Evolutionary conservation across 2,113 vertebrate genomes (phyloP).

Genomic region (Aegithalos caudatus): DNA sequence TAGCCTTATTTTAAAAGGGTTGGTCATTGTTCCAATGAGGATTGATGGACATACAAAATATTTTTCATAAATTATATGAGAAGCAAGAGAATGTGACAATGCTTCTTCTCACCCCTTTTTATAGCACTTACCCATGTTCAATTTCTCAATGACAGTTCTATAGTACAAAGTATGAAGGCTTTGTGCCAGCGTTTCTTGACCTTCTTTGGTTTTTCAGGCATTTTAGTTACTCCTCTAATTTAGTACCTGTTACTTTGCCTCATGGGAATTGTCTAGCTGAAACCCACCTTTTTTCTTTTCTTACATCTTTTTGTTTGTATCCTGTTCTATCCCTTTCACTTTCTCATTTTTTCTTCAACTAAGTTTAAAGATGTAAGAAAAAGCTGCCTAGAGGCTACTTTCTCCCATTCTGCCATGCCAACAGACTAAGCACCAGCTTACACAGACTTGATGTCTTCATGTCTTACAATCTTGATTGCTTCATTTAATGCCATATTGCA

Average conservation of each 20-base stretch:
- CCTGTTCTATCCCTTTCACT: neutral
- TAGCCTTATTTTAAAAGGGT: neutral
- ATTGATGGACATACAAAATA: neutral
- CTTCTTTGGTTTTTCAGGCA: neutral
- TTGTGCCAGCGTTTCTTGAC: neutral
- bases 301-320: neutral
- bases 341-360: neutral
- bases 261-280: neutral
- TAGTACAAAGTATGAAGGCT: neutral
- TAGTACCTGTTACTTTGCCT: neutral
- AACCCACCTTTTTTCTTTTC: neutral
- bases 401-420: neutral
- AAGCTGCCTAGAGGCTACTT: neutral
- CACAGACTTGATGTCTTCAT: neutral
- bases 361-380: neutral
- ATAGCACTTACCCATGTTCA: neutral
- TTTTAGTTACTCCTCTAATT: neutral
- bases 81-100: neutral
- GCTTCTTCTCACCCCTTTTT: neutral
- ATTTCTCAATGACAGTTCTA: neutral
- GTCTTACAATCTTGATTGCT: neutral
- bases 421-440: neutral
- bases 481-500: neutral
- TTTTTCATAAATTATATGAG: neutral
- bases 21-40: neutral